Evolutionary conservation across 2,113 vertebrate species (phyloP).

Genomic region (Electrona antarctica): DNA sequence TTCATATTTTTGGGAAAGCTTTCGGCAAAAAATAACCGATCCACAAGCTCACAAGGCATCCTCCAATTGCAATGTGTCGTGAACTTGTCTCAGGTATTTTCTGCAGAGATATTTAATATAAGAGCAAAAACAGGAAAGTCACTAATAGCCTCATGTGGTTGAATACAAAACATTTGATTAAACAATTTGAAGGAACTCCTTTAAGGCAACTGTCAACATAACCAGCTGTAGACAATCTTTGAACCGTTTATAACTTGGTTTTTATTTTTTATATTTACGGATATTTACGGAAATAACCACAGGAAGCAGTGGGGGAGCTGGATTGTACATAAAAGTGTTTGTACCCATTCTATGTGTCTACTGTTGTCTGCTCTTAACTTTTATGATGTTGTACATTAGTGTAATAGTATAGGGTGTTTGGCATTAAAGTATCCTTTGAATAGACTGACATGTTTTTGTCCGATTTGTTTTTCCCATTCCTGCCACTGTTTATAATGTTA

Average conservation of each 20-base stretch:
- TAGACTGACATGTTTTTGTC: slow-evolving; percentile 35
- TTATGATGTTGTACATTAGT: slow-evolving; percentile 81
- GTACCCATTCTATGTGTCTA: slow-evolving; percentile 71
- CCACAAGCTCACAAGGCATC: no score
- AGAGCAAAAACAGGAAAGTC: no score
- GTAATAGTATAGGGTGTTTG: slow-evolving; percentile 79
- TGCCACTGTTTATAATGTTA: slow-evolving; percentile 5
- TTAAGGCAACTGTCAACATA: slow-evolving; percentile 37
- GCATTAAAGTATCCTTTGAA: slow-evolving; percentile 81
- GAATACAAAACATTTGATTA: no score
- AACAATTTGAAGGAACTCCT: slow-evolving; percentile 16
- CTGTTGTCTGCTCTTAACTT: slow-evolving; percentile 67
- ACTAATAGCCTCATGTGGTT: no score
- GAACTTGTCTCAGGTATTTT: no score
- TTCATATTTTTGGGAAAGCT: no score
- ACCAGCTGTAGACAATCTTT: slow-evolving; percentile 75
- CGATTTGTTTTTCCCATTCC: background rate
- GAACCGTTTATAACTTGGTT: slow-evolving; percentile 64
- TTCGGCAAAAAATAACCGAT: no score
- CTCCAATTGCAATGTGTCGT: no score
- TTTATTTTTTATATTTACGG: slow-evolving; percentile 73
- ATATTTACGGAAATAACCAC: slow-evolving; percentile 48
- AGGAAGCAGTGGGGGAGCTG: slow-evolving; percentile 56
- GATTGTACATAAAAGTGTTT: slow-evolving; percentile 74
- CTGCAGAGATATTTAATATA: no score